Evolutionary conservation across 2,113 vertebrate species (phyloP).

Genomic region (Prionailurus bengalensis): DNA sequence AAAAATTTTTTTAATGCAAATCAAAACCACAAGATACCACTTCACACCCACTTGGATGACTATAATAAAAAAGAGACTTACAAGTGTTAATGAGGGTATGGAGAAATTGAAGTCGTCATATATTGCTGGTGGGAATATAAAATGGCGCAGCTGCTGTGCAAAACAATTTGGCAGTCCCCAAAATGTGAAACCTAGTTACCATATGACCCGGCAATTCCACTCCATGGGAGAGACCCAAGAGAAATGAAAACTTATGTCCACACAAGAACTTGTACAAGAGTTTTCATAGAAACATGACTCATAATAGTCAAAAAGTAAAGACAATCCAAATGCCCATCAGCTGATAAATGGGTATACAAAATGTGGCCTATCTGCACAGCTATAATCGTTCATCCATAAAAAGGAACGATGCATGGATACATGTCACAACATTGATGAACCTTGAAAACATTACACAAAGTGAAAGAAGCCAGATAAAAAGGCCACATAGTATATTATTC

Average conservation of each 20-base stretch:
- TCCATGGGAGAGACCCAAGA: neutral
- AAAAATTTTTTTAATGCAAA: neutral
- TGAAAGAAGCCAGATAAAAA: neutral
- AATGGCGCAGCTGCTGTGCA: neutral
- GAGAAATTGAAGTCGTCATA: neutral
- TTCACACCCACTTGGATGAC: neutral
- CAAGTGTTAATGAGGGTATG: neutral
- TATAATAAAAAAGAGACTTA: neutral
- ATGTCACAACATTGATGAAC: neutral
- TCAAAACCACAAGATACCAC: conserved; percentile 4
- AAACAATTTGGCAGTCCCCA: neutral
- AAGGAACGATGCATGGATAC: neutral
- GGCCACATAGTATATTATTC: neutral
- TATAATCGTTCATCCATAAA: neutral
- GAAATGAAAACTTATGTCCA: no score
- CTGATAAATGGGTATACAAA: neutral
- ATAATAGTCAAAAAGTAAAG: neutral
- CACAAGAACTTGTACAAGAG: neutral
- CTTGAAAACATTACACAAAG: neutral
- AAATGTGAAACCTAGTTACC: neutral
- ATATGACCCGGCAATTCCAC: neutral
- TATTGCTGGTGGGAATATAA: neutral
- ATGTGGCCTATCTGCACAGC: neutral
- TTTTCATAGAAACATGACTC: neutral
- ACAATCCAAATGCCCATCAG: neutral